Base-by-base conservation (phyloP, 2,797 vertebrate species). In the Pipistrellus pipistrellus region DNA sequence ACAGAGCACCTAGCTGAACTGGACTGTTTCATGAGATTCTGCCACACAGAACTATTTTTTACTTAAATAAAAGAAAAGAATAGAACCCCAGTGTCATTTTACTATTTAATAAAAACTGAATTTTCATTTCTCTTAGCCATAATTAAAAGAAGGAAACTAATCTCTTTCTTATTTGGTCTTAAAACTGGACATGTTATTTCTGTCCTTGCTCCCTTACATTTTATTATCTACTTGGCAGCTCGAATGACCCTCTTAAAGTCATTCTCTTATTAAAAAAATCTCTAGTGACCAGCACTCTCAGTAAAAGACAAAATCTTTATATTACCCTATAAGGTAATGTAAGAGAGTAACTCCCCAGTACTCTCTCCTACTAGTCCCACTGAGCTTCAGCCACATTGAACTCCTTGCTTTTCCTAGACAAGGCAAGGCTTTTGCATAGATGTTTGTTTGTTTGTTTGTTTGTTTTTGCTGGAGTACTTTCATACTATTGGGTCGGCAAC, bases 81-180 rank as follows among this genome's bases (percentile, higher is more conserved):
- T 17, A 69, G 57, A 15, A 32, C 25, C 25, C 81, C 6, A 8
- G 27, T 76, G 59, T 72, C 71, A 73, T 86, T 90, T 92, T 85
- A 44, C 51, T 81, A 27, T 81, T 76, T 62, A 46, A 41, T 75
- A 82, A 82, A 88, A 89, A 38, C 4, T 12, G 53, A 55, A 55
- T 84, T 92, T 83, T 87, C 66, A 94, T 7, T 35, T 41, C n/a
- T 88, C 35, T 88, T 35, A 86, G 48, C 46, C 66, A 84, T 46
- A 90, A 83, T 93, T 77, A 35, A 59, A 13, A 83, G 32, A 92
- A 83, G 30, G 11, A 27, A 72, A 15, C 25, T 13, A 38, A 8
- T 90, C 15, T 86, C 17, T 81, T 81, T 71, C 32, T 46, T 27
- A 35, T 51, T 41, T 57, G 57, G 10, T 62, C 76, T 87, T 87